A percentile compares a stretch with the other conserved stretches of the same genome.
These are phyloP conservation scores for Xiphophorus maculatus DNA, from an alignment of 2,113 vertebrate genomes.

Conservation along the genomic window DNA sequence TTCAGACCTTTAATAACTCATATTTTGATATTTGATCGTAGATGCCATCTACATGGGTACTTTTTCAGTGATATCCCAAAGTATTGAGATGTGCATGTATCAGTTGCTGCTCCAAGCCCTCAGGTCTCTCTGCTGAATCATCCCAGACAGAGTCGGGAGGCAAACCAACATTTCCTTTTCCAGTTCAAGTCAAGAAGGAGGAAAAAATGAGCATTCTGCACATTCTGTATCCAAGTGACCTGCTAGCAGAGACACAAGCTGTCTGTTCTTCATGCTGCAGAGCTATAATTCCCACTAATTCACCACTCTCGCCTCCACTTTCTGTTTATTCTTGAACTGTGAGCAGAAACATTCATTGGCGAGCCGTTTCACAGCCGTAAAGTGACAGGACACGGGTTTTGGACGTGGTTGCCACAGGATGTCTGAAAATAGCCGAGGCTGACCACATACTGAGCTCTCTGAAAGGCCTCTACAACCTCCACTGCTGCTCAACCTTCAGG, in stretches of 20 bases:
- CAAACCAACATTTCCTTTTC: not conserved
- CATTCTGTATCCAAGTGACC: not conserved
- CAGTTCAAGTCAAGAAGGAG: not conserved
- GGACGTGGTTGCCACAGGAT: slow-evolving; percentile 54
- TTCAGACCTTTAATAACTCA: not conserved
- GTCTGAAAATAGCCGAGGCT: slow-evolving; percentile 64
- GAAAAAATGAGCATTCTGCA: not conserved
- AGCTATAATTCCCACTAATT: slow-evolving; percentile 44
- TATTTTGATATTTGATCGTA: too few relatives aligned
- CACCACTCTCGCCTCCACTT: slow-evolving; percentile 37
- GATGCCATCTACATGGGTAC: too few relatives aligned
- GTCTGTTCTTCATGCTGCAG: slow-evolving; percentile 41
- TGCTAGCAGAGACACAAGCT: slow-evolving; percentile 35
- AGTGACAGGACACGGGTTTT: not conserved
- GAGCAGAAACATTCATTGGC: slow-evolving; percentile 68
- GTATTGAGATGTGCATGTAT: too few relatives aligned
- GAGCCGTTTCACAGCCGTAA: slow-evolving; percentile 12
- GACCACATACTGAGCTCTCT: slow-evolving; percentile 48
- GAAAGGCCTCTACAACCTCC: not conserved
- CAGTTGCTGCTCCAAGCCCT: too few relatives aligned
- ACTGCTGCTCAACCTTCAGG: not conserved
- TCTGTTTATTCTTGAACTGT: slow-evolving; percentile 54
- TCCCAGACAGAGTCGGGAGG: not conserved
- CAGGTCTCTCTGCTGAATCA: too few relatives aligned
- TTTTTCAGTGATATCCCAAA: too few relatives aligned